phyloP scores from a whole-genome alignment of 2,888 invertebrate genomes.

The Metellina segmentata region DNA sequence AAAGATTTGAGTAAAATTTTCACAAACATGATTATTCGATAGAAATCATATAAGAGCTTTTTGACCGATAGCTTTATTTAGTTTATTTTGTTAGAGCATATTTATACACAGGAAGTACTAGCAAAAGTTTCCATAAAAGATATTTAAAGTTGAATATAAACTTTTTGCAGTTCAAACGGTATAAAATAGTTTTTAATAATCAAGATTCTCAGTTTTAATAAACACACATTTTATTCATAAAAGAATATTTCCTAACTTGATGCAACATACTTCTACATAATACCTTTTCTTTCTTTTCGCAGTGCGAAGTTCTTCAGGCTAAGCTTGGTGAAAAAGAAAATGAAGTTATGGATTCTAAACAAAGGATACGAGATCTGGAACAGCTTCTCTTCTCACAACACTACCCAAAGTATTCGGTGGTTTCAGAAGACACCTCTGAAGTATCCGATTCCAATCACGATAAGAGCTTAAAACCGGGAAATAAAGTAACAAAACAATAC shows the following conservation, averaged over 20 bases:
- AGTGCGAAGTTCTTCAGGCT: conserved; percentile 74
- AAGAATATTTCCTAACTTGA: not conserved
- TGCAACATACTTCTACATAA: not conserved
- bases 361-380: conserved; percentile 59
- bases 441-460: not conserved
- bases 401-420: conserved; percentile 1
- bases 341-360: conserved; percentile 62
- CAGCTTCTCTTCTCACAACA: conserved; percentile 41
- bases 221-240: not conserved
- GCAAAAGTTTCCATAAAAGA: not conserved
- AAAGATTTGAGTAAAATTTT: too few relatives aligned
- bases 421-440: not conserved
- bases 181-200: not conserved
- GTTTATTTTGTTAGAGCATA: too few relatives aligned
- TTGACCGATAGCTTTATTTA: too few relatives aligned
- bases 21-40: too few relatives aligned
- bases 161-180: not conserved
- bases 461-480: not conserved
- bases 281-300: not conserved
- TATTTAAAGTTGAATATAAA: not conserved
- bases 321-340: conserved; percentile 64
- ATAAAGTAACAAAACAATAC: conserved; percentile 65
- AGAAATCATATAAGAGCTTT: too few relatives aligned
- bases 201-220: not conserved
- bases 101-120: too few relatives aligned